Base-by-base conservation (phyloP, 2,797 vertebrate genomes). In the Sebastiscus tertius region DNA sequence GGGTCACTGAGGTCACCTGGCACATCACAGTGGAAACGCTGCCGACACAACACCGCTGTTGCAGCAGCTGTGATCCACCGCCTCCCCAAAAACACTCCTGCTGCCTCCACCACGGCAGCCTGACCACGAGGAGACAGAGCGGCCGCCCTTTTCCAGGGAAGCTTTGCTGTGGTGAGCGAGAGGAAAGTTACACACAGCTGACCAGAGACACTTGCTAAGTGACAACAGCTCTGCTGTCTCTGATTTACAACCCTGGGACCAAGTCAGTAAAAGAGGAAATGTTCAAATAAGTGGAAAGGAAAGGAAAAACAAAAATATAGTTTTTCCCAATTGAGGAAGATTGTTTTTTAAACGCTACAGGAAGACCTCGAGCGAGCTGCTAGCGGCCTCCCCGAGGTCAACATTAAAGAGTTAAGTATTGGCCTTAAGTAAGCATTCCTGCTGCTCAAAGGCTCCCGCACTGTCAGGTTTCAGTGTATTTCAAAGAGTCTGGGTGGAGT, bases 1-100 rank as follows among this genome's bases (percentile, higher is more conserved):
- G 88, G 90, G 89, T 90, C 88, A 83, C 56, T 9, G 87, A 65
- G 68, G 89, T 94, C 92, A 93, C 80, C 86, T 93, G 93, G 92
- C 89, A 81, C 79, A 88, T 88, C 63, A 79, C 76, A 75, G 88
- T 87, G 91, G 93, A 95, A 92, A 89, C 66, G 76, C 84, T 75
- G 76, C 63, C 31, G 86, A 87, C 87, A 93, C 88, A 92, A 77
- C 81, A 89, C 2, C 6, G 55, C 87, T 85, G 83, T 84, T 81
- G 34, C 79, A 93, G 85, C 83, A 89, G 88, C 78, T 0, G 0
- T 80, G 88, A 88, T 78, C 75, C 63, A 42, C n/a, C 8, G 36
- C 73, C 78, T 61, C 72, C 42, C 62, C 31, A 16, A 84, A 88
- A 81, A 79, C 54, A 68, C n/a, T 59, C 55, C 70, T 16, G 49